Percentiles rank a stretch among this genome's conserved stretches.
These are phyloP conservation scores for Corythucha ciliata DNA, from an alignment of 2,888 invertebrate genomes.

Conservation along the genomic window DNA sequence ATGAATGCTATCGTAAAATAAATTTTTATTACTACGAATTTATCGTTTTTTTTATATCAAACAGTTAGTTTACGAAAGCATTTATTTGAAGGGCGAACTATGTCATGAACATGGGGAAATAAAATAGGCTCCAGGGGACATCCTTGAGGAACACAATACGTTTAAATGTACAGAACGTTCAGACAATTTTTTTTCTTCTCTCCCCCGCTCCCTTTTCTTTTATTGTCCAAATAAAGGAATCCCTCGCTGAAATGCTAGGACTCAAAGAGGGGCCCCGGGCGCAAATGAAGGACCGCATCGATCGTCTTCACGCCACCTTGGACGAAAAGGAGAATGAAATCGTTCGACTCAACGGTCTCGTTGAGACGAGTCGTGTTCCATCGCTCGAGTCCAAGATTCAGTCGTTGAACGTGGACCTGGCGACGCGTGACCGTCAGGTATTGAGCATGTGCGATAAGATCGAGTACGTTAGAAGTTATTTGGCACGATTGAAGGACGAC, in stretches of 20 bases:
- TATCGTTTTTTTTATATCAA: no score
- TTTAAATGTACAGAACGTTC: no score
- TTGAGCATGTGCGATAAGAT: slow-evolving; percentile 29
- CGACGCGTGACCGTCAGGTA: slow-evolving; percentile 27
- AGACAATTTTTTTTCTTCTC: no score
- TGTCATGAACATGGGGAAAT: no score
- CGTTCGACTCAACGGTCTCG: slow-evolving; percentile 36
- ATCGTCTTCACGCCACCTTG: slow-evolving; percentile 28
- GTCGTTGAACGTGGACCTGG: slow-evolving; percentile 22
- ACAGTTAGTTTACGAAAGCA: no score
- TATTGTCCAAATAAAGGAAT: no score
- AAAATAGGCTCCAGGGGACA: no score
- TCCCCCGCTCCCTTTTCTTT: no score
- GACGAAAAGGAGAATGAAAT: slow-evolving; percentile 30
- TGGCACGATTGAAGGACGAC: slow-evolving; percentile 25
- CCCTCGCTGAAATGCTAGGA: slow-evolving; percentile 32
- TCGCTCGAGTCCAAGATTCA: slow-evolving; percentile 21
- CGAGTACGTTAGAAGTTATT: slow-evolving; percentile 28
- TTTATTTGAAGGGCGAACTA: no score
- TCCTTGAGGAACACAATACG: no score
- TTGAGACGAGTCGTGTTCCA: slow-evolving; percentile 39
- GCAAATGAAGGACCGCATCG: slow-evolving; percentile 27
- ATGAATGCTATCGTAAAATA: no score
- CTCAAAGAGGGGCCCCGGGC: slow-evolving; percentile 29
- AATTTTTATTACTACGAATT: no score